These are phyloP conservation scores for Suricata suricatta DNA, from an alignment of 2,113 vertebrate species.

Conservation along the genomic window DNA sequence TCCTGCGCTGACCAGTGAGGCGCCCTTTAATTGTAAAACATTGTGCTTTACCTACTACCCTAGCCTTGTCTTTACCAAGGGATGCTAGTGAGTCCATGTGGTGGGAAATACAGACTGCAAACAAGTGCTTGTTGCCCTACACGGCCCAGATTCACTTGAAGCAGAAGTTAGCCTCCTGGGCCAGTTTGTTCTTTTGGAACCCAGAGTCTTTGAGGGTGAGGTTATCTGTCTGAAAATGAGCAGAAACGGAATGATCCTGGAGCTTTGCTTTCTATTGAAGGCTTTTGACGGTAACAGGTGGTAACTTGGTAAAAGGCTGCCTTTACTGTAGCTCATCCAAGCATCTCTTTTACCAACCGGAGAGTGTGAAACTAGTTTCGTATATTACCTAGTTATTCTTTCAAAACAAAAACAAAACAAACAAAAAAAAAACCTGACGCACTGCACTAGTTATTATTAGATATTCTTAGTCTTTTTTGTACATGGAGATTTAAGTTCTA, in stretches of 20 bases:
- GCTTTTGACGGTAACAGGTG: constrained; percentile 84
- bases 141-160: constrained; percentile 89
- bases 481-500: constrained; percentile 92
- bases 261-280: constrained; percentile 89
- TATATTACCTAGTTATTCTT: constrained; percentile 89
- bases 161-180: constrained; percentile 84
- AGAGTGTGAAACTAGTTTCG: constrained; percentile 88
- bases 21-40: constrained; percentile 87
- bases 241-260: constrained; percentile 78
- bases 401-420: constrained; percentile 81
- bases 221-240: constrained; percentile 82
- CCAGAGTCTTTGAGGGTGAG: constrained; percentile 81
- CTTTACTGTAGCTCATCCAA: constrained; percentile 87
- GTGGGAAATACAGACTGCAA: constrained; percentile 86
- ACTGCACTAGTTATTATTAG: constrained; percentile 92
- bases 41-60: constrained; percentile 91
- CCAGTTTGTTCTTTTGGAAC: constrained; percentile 82
- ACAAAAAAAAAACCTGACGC: constrained; percentile 82
- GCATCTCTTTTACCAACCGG: constrained; percentile 87
- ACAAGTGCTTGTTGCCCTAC: constrained; percentile 85
- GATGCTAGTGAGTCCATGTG: constrained; percentile 87
- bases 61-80: constrained; percentile 89
- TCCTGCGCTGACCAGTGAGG: constrained; percentile 99
- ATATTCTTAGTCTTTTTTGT: constrained; percentile 92
- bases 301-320: constrained; percentile 85